phyloP scores from a whole-genome alignment of 2,113 vertebrate species.

The Columbina picui region DNA sequence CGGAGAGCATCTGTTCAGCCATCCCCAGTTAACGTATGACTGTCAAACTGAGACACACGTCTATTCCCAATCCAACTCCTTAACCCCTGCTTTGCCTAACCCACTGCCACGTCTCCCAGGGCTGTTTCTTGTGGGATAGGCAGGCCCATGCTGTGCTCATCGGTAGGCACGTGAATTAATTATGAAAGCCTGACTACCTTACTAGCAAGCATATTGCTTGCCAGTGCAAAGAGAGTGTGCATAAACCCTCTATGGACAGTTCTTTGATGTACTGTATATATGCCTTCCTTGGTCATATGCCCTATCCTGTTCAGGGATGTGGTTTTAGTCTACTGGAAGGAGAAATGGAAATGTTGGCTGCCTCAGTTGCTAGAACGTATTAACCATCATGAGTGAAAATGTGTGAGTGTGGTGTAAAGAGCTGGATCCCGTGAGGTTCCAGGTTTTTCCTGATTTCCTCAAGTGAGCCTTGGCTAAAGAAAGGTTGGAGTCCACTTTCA shows the following conservation, averaged over 20 bases:
- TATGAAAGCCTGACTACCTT: neutral
- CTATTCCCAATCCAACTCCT: slow-evolving; percentile 66
- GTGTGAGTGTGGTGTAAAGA: neutral
- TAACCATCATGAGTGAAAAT: neutral
- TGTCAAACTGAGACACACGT: slow-evolving; percentile 63
- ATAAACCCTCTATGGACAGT: neutral
- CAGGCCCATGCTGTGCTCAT: neutral
- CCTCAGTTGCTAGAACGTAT: neutral
- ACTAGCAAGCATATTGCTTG: neutral
- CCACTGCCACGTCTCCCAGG: neutral
- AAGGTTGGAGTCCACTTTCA: fast-evolving
- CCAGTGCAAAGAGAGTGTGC: neutral
- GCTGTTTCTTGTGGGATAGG: neutral
- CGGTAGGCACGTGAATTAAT: neutral
- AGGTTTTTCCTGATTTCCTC: neutral
- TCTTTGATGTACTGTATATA: neutral
- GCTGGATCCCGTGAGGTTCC: neutral
- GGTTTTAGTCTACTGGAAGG: neutral
- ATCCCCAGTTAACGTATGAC: slow-evolving; percentile 64
- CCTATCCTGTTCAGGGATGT: neutral
- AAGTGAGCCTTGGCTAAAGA: neutral
- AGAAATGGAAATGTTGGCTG: slow-evolving; percentile 5
- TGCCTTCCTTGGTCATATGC: neutral
- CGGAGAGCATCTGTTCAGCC: slow-evolving; percentile 69
- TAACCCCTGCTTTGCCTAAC: slow-evolving; percentile 65